Percentiles rank a stretch among this genome's conserved stretches.
Conservation (phyloP, 2,113 vertebrate genomes). For the Lasiurus cinereus region DNA sequence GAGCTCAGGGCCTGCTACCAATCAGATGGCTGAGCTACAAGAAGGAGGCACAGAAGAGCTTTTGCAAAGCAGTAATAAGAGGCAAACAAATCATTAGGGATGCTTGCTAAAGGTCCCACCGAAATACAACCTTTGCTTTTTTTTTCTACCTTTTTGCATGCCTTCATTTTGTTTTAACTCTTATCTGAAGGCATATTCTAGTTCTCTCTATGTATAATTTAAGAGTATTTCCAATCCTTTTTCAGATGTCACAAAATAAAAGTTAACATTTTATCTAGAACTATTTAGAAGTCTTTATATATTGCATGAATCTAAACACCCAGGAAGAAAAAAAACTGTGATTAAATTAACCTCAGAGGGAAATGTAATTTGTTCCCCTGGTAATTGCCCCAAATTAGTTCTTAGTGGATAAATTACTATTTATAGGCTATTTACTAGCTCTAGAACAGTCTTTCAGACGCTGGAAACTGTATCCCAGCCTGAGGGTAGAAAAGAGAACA, state of each 20-base stretch:
- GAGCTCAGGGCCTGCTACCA: background rate
- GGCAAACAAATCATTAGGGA: background rate
- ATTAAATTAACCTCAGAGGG: slow-evolving; percentile 73
- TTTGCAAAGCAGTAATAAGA: background rate
- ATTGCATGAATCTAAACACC: slow-evolving; percentile 49
- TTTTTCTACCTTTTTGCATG: background rate
- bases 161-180: background rate
- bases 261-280: slow-evolving; percentile 56
- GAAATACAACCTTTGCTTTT: background rate
- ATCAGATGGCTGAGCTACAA: background rate
- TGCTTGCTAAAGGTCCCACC: background rate
- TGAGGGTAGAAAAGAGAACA: background rate
- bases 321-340: slow-evolving; percentile 3
- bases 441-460: background rate
- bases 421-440: slow-evolving; percentile 55
- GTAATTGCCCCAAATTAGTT: slow-evolving; percentile 65
- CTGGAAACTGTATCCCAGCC: background rate
- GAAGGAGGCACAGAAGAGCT: background rate
- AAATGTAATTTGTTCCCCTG: slow-evolving; percentile 56
- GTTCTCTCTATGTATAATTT: background rate
- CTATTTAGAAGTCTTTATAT: slow-evolving; percentile 16
- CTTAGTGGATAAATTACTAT: slow-evolving; percentile 63
- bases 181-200: background rate
- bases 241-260: slow-evolving; percentile 38
- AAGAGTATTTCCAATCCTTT: background rate